Percentiles rank a stretch among this genome's conserved stretches.
Evolutionary conservation across 2,797 vertebrate species (phyloP).

Genomic region (Coracias cyanogaster): DNA sequence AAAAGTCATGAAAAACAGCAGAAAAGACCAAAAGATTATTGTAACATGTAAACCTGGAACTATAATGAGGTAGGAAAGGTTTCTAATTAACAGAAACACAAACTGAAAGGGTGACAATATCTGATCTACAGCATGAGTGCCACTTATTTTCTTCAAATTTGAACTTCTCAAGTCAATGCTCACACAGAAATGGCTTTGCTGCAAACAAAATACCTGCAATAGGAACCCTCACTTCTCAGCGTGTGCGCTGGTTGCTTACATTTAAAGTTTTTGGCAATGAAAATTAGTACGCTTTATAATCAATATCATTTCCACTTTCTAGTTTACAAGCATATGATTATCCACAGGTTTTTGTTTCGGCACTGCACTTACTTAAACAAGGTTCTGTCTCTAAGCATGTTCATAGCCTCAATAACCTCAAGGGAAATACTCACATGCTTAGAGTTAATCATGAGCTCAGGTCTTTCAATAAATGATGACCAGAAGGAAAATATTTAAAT

Average conservation of each 20-base stretch:
- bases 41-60: background rate
- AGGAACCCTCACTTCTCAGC: background rate
- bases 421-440: background rate
- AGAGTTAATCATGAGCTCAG: background rate
- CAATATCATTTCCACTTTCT: background rate
- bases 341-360: background rate
- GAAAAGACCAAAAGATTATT: background rate
- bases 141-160: background rate
- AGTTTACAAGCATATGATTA: background rate
- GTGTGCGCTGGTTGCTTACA: accelerated
- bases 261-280: background rate
- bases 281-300: background rate
- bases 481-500: background rate
- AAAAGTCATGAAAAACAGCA: background rate
- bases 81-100: background rate
- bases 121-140: background rate
- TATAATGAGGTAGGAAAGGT: background rate
- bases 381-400: too few relatives aligned
- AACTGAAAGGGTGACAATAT: background rate
- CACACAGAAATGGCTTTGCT: background rate
- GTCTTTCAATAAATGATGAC: background rate
- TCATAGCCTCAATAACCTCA: background rate
- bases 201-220: background rate
- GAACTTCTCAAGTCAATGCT: background rate
- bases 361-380: background rate